These are phyloP conservation scores for Sympetrum striolatum DNA, from an alignment of 2,888 invertebrate genomes.

Conservation along the genomic window DNA sequence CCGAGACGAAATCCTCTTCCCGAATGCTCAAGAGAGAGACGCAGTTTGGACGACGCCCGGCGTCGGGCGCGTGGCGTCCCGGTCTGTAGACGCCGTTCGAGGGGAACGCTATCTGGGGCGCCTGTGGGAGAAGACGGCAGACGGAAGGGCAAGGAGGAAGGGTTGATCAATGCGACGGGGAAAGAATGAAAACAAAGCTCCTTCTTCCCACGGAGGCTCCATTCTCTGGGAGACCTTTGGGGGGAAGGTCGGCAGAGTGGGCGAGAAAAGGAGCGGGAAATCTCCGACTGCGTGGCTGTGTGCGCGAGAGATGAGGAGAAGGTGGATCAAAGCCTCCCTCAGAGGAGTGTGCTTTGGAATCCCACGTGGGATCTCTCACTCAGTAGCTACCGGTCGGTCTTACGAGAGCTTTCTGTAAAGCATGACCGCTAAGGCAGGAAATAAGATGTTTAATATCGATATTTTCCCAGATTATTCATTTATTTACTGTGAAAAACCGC, in stretches of 20 bases:
- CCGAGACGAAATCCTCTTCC: background rate
- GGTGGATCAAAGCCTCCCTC: background rate
- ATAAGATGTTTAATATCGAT: too few species aligned
- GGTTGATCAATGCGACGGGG: background rate
- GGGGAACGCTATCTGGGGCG: conserved; percentile 9
- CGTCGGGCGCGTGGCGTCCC: conserved; percentile 23
- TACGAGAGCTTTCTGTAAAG: too few species aligned
- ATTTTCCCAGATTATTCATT: too few species aligned
- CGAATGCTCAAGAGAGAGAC: background rate
- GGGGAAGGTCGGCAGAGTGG: background rate
- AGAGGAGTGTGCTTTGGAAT: background rate
- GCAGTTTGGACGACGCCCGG: background rate
- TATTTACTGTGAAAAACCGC: too few species aligned
- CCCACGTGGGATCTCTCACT: too few species aligned
- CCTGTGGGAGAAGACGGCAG: conserved; percentile 1
- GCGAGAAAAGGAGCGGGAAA: background rate
- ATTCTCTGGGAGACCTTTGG: background rate
- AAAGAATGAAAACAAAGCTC: background rate
- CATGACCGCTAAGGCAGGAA: too few species aligned
- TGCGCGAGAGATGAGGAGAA: background rate
- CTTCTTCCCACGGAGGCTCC: background rate
- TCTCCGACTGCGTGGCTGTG: background rate
- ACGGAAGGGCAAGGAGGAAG: background rate
- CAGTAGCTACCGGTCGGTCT: too few species aligned
- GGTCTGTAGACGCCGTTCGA: background rate